Base-by-base conservation (phyloP, 37 sponge, comb jelly and placozoan species). In the Ianthella basta region DNA sequence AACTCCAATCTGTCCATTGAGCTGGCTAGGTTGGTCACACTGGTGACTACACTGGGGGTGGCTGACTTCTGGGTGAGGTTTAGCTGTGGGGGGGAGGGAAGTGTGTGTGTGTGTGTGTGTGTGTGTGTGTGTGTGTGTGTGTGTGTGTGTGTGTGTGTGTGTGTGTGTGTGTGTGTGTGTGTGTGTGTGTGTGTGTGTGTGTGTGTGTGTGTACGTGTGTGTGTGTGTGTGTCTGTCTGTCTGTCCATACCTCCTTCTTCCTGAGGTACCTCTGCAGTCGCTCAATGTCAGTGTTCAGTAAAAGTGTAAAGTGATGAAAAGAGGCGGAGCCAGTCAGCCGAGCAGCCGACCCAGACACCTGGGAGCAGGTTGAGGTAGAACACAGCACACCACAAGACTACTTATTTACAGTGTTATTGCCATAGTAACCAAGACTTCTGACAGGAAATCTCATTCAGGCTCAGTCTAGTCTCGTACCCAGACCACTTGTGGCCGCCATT, bases 311-410 rank as follows among this genome's bases (percentile, higher is more conserved):
- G 80, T 96, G 97, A 54, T 96, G 97, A 54, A 84, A 93, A 25
- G 92, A 80, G 0, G 61, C 64, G 50, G 83, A 80, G 40, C 82
- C 86, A 14, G 41, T 72, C 35, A 96, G 59, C 55, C 84, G 87
- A 40, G 97, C 82, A 0, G 97, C 91, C 32, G 89, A 89, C 3
- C 97, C 97, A 15, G 97, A 96, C 20, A 96, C 91, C 90, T 96
- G 74, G 33, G 34, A 23, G 57, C 4, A 50, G 16, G n/a, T n/a
- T n/a, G n/a, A n/a, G n/a, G n/a, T n/a, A n/a, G n/a, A n/a, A n/a
- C n/a, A n/a, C n/a, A n/a, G n/a, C n/a, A n/a, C n/a, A n/a, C n/a
- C n/a, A n/a, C n/a, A n/a, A n/a, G n/a, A n/a, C n/a, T n/a, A n/a
- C n/a, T n/a, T n/a, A n/a, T n/a, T n/a, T n/a, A n/a, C n/a, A n/a